phyloP scores from a whole-genome alignment of 1,140 invertebrate species.

The Pachyrhynchus sulphureomaculatus region DNA sequence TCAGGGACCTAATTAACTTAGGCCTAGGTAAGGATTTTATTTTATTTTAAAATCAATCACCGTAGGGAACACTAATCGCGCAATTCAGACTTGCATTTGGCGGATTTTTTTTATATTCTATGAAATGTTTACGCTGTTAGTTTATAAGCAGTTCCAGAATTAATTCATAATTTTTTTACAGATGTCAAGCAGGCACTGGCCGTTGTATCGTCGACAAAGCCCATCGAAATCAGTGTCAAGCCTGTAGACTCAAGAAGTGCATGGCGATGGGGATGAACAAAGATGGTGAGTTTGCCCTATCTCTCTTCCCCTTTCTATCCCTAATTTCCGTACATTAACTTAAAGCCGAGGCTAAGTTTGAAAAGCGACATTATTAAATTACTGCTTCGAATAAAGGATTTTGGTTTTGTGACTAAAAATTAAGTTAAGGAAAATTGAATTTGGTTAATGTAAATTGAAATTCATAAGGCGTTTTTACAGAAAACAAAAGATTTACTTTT shows the following conservation, averaged over 20 bases:
- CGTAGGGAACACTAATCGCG: too few species aligned
- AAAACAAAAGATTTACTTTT: too few species aligned
- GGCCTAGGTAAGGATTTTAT: too few species aligned
- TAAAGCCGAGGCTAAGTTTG: conserved; percentile 22
- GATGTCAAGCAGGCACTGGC: conserved; percentile 95
- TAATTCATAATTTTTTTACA: too few species aligned
- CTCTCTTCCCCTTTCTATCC: conserved; percentile 11
- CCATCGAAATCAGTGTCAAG: conserved; percentile 97
- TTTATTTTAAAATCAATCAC: too few species aligned
- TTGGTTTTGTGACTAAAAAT: conserved; percentile 24
- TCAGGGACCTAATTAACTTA: too few species aligned
- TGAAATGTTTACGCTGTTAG: too few species aligned
- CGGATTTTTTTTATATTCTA: too few species aligned
- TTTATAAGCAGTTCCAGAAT: too few species aligned
- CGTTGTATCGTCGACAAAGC: conserved; percentile 97
- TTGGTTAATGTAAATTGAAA: neutral
- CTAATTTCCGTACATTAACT: conserved; percentile 23
- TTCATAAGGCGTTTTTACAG: neutral
- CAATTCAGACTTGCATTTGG: too few species aligned
- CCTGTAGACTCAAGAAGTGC: conserved; percentile 97
- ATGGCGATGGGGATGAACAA: conserved; percentile 99
- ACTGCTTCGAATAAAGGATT: conserved; percentile 19
- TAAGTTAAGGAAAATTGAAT: conserved; percentile 1
- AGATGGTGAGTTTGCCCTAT: conserved; percentile 79
- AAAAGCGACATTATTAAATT: conserved; percentile 27